These are phyloP conservation scores for Thymelicus sylvestris DNA, from an alignment of 2,888 invertebrate species.

Conservation along the genomic window DNA sequence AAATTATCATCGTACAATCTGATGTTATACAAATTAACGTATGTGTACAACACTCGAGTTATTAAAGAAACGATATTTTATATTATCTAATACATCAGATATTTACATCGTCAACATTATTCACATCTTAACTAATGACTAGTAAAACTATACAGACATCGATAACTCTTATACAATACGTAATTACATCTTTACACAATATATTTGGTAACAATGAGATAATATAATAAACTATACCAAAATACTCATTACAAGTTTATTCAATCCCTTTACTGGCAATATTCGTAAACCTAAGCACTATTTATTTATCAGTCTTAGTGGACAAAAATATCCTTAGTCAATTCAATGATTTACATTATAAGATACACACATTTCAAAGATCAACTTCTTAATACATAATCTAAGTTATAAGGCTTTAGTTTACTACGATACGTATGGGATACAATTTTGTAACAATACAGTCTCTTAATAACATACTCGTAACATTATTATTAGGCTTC, in stretches of 20 bases:
- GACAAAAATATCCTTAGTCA: slow-evolving; percentile 56
- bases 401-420: slow-evolving; percentile 58
- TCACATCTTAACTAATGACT: slow-evolving; percentile 79
- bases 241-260: slow-evolving; percentile 68
- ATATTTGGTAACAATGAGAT: slow-evolving; percentile 85
- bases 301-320: slow-evolving; percentile 78
- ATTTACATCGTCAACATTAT: slow-evolving; percentile 60
- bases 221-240: slow-evolving; percentile 75
- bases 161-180: slow-evolving; percentile 60
- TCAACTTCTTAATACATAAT: slow-evolving; percentile 24
- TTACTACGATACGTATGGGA: slow-evolving; percentile 62
- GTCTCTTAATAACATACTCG: slow-evolving; percentile 65
- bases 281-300: slow-evolving; percentile 60
- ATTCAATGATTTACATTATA: slow-evolving; percentile 33
- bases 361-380: slow-evolving; percentile 32
- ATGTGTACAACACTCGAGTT: slow-evolving; percentile 15
- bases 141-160: slow-evolving; percentile 75
- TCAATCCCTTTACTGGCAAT: slow-evolving; percentile 74
- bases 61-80: slow-evolving; percentile 17
- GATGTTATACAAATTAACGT: not conserved
- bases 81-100: slow-evolving; percentile 37
- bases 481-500: slow-evolving; percentile 54
- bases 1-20: slow-evolving; percentile 3
- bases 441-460: slow-evolving; percentile 63
- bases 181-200: slow-evolving; percentile 73